Conservation (phyloP, 2,888 invertebrate genomes). For the Trachelus iudaicus region DNA sequence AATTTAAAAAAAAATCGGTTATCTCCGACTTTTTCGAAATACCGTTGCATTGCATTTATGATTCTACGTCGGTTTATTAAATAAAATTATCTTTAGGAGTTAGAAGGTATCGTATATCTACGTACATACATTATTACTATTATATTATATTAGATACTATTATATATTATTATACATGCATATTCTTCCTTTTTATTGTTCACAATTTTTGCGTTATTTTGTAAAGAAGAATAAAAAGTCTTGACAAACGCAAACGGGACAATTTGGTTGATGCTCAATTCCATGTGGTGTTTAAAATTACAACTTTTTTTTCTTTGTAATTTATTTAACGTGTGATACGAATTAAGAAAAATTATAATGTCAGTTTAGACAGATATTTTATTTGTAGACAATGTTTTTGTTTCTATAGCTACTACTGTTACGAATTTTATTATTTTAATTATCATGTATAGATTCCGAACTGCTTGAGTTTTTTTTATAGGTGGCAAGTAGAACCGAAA, state of each 20-base stretch:
- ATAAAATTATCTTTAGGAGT: conserved; percentile 13
- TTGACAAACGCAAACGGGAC: conserved; percentile 37
- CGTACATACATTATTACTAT: conserved; percentile 30
- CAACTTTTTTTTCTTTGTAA: too few relatives aligned
- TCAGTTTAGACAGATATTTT: too few relatives aligned
- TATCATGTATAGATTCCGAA: too few relatives aligned
- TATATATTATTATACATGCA: conserved; percentile 28
- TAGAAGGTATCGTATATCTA: conserved; percentile 15
- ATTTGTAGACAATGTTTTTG: too few relatives aligned
- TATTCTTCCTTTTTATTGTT: conserved; percentile 50
- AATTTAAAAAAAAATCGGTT: neutral
- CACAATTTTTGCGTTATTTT: conserved; percentile 53
- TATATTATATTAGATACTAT: conserved; percentile 26
- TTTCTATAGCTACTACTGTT: neutral
- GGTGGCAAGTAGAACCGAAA: too few relatives aligned
- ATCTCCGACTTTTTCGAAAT: conserved; percentile 5
- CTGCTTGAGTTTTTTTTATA: too few relatives aligned
- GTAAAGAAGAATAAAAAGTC: conserved; percentile 58
- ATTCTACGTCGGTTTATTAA: conserved; percentile 17
- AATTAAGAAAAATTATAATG: too few relatives aligned
- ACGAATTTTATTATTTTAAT: too few relatives aligned
- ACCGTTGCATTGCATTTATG: conserved; percentile 12
- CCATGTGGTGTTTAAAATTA: too few relatives aligned
- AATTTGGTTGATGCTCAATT: too few relatives aligned
- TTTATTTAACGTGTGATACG: too few relatives aligned